Conservation (phyloP, 2,888 invertebrate genomes). For the Amblyteles armatorius region DNA sequence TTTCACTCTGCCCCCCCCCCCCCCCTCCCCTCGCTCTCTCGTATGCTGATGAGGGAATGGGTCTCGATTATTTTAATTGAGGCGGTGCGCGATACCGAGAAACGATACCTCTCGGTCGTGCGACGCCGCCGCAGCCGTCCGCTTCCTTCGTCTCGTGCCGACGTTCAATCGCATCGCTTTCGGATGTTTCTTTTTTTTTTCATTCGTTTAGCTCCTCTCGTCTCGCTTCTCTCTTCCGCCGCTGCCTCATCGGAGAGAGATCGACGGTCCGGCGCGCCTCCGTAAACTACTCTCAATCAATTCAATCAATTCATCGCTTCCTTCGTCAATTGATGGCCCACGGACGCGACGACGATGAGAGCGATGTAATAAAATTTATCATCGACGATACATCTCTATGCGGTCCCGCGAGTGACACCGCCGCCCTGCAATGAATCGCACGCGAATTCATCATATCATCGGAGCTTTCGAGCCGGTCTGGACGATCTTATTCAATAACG, state of each 20-base stretch:
- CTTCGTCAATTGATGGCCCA: slow-evolving; percentile 65
- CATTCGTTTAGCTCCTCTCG: slow-evolving; percentile 20
- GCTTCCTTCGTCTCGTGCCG: slow-evolving; percentile 60
- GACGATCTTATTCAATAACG: not conserved
- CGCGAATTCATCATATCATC: slow-evolving; percentile 49
- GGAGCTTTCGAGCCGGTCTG: not conserved
- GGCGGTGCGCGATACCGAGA: slow-evolving; percentile 76
- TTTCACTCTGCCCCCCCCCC: slow-evolving; percentile 17
- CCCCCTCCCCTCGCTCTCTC: slow-evolving; percentile 50
- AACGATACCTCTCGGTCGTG: slow-evolving; percentile 74
- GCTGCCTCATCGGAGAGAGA: slow-evolving; percentile 28
- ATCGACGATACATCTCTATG: slow-evolving; percentile 54
- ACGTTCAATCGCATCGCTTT: slow-evolving; percentile 37
- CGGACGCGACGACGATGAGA: slow-evolving; percentile 46
- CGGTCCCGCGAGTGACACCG: slow-evolving; percentile 49
- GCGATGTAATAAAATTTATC: slow-evolving; percentile 64
- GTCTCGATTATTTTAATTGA: slow-evolving; percentile 81
- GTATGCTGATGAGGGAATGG: slow-evolving; percentile 76
- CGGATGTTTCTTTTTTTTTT: slow-evolving; percentile 48
- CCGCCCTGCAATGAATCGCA: slow-evolving; percentile 20
- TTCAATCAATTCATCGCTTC: slow-evolving; percentile 67
- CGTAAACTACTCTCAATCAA: slow-evolving; percentile 64
- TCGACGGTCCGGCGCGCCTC: slow-evolving; percentile 47
- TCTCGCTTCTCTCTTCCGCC: slow-evolving; percentile 17
- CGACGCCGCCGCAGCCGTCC: slow-evolving; percentile 64